Base-by-base conservation (phyloP, 1,140 invertebrate species). In the Aphelenchoides besseyi region DNA sequence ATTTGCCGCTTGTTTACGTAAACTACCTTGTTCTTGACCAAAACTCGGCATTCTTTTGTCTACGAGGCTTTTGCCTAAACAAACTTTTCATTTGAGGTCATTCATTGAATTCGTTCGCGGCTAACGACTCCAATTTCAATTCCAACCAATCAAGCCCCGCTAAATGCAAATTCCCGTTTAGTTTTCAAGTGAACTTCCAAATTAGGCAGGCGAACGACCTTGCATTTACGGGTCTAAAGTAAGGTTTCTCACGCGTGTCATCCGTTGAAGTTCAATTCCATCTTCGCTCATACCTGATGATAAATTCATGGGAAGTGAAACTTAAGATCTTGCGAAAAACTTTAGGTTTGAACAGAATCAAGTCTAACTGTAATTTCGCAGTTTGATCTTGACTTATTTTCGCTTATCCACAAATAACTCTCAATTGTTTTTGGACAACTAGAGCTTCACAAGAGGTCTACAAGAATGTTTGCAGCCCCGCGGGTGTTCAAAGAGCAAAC, bases 121-220 rank as follows among this genome's bases (percentile, higher is more conserved):
- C n/a, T n/a, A n/a, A n/a, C n/a, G n/a, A n/a, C n/a, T n/a, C n/a
- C n/a, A n/a, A n/a, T n/a, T n/a, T 23, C 41, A 48, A 48, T 12
- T 48, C 41, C 12, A 12, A 23, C 41, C 12, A 12, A 48, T 48
- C 41, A 23, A 48, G 12, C 41, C n/a, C n/a, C n/a, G n/a, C 12
- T 48, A 48, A 48, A 48, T 48, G 41, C 41, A 48, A 48, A 48
- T 48, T 48, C 41, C 12, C 41, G 41, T 48, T 48, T 48, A 48
- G 23, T 16, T 48, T 48, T 12, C 12, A 48, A 23, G 41, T n/a
- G n/a, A n/a, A n/a, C n/a, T n/a, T n/a, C n/a, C n/a, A n/a, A n/a
- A n/a, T n/a, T n/a, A 48, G 41, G 41, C 41, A 23, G 41, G 41
- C 41, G 41, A 48, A 48, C 41, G 41, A 23, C 41, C 41, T 48